These are phyloP conservation scores for Ianthella basta DNA, from an alignment of 37 sponge, comb jelly and placozoan species.

Conservation along the genomic window DNA sequence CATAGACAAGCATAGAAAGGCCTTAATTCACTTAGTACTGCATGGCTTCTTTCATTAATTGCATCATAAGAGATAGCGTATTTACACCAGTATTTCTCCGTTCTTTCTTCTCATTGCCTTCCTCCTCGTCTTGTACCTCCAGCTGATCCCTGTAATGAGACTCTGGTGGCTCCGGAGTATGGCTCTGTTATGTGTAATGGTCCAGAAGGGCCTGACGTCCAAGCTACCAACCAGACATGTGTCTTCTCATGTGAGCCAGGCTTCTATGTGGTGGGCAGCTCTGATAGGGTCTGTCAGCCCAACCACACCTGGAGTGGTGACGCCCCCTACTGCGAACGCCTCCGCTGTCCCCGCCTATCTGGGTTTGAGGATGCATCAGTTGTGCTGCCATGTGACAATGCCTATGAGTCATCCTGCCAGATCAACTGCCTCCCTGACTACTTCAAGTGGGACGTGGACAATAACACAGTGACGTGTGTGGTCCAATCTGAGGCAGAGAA, in stretches of 20 bases:
- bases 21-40: no score
- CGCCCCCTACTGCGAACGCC: background rate
- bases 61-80: no score
- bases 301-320: conserved; percentile 24
- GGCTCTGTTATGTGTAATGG: background rate
- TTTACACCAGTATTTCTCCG: no score
- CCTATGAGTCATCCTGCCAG: background rate
- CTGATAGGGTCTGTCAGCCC: background rate
- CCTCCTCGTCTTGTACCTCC: background rate
- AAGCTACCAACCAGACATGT: background rate
- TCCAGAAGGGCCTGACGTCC: background rate
- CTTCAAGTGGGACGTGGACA: background rate
- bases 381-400: background rate
- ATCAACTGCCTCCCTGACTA: background rate
- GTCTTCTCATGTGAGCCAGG: background rate
- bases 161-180: background rate
- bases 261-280: background rate
- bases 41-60: no score
- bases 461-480: conserved; percentile 15
- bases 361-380: background rate
- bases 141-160: conserved; percentile 19
- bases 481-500: background rate
- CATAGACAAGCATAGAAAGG: no score
- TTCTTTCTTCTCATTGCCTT: background rate
- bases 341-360: background rate